These are phyloP conservation scores for Microtus agrestis DNA, from an alignment of 2,797 vertebrate genomes.

Conservation along the genomic window DNA sequence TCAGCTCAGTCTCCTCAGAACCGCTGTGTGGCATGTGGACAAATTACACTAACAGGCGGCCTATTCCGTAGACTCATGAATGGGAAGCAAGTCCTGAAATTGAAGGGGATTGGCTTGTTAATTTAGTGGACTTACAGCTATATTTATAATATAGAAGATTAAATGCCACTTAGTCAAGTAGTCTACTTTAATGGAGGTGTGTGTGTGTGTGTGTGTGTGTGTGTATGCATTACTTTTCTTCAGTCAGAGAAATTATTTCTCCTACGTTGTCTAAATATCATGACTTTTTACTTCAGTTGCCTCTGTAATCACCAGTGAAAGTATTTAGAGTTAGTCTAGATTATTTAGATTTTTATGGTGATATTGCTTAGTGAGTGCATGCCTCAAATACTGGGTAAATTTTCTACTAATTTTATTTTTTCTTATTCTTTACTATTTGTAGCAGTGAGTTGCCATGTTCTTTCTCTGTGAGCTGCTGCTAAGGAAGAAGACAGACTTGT, in stretches of 20 bases:
- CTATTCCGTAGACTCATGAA: neutral
- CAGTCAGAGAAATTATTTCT: conserved; percentile 30
- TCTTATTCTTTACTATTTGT: conserved; percentile 32
- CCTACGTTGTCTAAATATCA: neutral
- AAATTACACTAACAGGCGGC: neutral
- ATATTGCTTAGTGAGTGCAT: neutral
- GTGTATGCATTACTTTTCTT: neutral
- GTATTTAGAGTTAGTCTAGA: neutral
- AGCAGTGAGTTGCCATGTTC: conserved; percentile 40
- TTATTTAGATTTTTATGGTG: conserved; percentile 8
- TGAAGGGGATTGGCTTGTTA: neutral
- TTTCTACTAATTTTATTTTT: conserved; percentile 62
- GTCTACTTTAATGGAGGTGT: neutral
- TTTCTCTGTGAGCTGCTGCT: conserved; percentile 30
- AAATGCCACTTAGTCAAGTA: conserved; percentile 43
- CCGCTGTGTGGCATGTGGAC: neutral
- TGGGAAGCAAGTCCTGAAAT: neutral
- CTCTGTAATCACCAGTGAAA: conserved; percentile 39
- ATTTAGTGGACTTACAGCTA: conserved; percentile 22
- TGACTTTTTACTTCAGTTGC: conserved; percentile 34
- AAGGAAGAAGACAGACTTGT: conserved; percentile 63
- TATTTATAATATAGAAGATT: conserved; percentile 46
- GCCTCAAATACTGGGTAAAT: neutral
- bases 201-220: neutral
- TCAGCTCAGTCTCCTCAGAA: neutral